phyloP scores from a whole-genome alignment of 2,113 vertebrate genomes.

The Bothrops jararaca region DNA sequence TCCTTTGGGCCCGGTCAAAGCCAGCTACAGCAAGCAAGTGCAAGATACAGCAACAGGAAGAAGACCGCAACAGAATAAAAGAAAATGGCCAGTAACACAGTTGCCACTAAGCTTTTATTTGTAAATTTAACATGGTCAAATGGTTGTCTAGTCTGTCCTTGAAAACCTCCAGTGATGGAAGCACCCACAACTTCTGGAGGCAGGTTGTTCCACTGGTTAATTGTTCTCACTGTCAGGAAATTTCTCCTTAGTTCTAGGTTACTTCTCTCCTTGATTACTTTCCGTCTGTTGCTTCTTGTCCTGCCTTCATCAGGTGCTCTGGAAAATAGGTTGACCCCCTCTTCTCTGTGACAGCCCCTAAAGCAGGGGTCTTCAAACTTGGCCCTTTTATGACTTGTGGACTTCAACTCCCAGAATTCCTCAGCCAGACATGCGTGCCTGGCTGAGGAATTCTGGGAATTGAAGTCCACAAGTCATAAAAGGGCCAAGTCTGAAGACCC shows the following conservation, averaged over 20 bases:
- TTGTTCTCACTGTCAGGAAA: not conserved
- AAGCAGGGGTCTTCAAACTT: no score
- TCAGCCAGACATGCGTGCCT: no score
- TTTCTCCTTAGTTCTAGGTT: not conserved
- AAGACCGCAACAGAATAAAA: not conserved
- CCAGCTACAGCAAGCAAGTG: not conserved
- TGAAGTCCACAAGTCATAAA: no score
- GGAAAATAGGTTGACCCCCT: no score
- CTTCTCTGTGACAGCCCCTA: not conserved
- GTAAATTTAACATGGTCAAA: not conserved
- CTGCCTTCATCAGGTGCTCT: no score
- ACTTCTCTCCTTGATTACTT: no score
- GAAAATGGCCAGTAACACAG: not conserved
- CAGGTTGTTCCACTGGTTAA: not conserved
- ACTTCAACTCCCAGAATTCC: no score
- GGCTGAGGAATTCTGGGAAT: no score
- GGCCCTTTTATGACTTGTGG: no score
- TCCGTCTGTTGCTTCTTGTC: no score
- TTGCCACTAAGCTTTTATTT: not conserved
- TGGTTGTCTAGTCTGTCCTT: not conserved
- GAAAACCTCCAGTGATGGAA: not conserved
- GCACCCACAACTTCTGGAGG: not conserved
- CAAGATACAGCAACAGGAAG: not conserved
- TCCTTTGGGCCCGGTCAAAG: not conserved
- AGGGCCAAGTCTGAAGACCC: no score